Conservation (phyloP, 1,140 invertebrate species). For the Aphidius gifuensis region DNA sequence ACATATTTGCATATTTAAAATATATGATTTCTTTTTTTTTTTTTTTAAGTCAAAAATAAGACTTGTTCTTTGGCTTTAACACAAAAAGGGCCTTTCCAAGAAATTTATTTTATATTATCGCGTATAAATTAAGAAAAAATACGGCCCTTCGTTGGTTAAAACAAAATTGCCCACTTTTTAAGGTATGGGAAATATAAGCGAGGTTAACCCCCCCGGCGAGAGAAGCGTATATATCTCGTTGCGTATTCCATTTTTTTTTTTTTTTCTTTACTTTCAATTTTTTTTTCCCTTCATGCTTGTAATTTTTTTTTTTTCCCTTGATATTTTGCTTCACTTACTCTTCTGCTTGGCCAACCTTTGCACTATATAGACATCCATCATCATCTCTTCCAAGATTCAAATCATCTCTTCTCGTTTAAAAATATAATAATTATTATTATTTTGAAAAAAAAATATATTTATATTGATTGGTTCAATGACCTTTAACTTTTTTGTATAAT, state of each 20-base stretch:
- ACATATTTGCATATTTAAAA: no score
- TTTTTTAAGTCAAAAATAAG: no score
- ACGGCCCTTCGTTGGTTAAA: background rate
- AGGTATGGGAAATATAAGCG: slow-evolving; percentile 37
- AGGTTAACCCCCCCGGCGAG: slow-evolving; percentile 10
- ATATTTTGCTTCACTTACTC: no score
- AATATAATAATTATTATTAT: no score
- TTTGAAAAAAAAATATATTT: background rate
- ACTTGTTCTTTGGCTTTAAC: no score
- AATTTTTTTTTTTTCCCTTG: no score
- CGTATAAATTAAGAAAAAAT: slow-evolving; percentile 18
- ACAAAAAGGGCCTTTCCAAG: no score
- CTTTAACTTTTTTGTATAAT: background rate
- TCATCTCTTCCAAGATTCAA: no score
- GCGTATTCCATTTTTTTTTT: background rate
- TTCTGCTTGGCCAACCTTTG: background rate
- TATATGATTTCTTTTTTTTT: no score
- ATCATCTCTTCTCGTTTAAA: no score
- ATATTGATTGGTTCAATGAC: slow-evolving; percentile 11
- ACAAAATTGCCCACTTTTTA: slow-evolving; percentile 18
- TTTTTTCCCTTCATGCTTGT: no score
- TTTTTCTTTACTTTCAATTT: background rate
- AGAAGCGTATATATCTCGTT: background rate
- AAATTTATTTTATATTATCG: background rate
- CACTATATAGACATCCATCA: background rate